Base-by-base conservation (phyloP, 2,888 invertebrate genomes). In the Hipparchia sbordonii region DNA sequence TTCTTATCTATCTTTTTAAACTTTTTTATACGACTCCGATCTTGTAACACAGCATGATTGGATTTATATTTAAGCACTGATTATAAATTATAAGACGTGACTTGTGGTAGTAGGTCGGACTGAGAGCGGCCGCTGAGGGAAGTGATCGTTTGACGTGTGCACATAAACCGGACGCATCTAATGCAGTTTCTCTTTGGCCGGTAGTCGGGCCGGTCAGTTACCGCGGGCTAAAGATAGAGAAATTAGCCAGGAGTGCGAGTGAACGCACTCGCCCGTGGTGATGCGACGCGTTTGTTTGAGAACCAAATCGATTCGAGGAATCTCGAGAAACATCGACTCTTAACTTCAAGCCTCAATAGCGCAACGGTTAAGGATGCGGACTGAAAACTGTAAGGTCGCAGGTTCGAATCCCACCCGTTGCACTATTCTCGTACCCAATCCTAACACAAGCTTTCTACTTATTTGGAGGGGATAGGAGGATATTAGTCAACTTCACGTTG, bases 201-300 rank as follows among this genome's bases (percentile, higher is more conserved):
- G 87, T 86, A 87, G 88, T 85, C 82, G 80, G 80, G 79, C 77
- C 90, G 93, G 92, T 93, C 93, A 92, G 88, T 93, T 90, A 93
- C 90, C 89, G 87, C 80, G 84, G 84, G 88, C 93, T 93, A 93
- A 92, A 93, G 92, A 93, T 93, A 93, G 93, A 93, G 91, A 92
- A 93, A 92, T 93, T 92, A 93, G 89, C 87, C 82, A 85, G 87
- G 87, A 85, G 87, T 87, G 85, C 84, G 86, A 89, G 91, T 90
- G 90, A 92, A 90, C 87, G 91, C 90, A 89, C 91, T 88, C 86
- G 76, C 59, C 51, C 68, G 66, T 70, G 72, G 75, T 76, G 70
- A 62, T 70, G 70, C 52, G 69, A 46, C 6, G 57, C 57, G 6
- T 71, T 72, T 72, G 67, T 73, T 59, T 60, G 33, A 39, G 12